Evolutionary conservation across 2,797 vertebrate genomes (phyloP), one percentile per base, ranked within the genome.

Genomic region (Typhlichthys subterraneus): DNA sequence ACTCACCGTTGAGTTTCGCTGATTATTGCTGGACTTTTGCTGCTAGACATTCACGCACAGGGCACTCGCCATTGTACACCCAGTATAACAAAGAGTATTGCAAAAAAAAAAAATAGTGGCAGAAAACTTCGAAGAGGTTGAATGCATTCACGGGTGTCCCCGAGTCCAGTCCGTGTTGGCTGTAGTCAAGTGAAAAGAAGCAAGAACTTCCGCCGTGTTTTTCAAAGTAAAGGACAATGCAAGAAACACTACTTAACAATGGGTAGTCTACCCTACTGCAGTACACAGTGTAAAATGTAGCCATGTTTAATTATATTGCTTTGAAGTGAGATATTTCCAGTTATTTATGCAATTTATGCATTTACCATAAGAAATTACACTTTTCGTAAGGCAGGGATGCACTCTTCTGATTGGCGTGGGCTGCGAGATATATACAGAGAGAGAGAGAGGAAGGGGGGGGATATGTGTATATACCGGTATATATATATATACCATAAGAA

Each of bases 111-210:
- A 61, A 57, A 60, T 15, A 72, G 61, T 67, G 69, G 66, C 23
- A 53, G 63, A 73, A 89, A 88, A 88, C 75, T 87, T 90, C 54
- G 62, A 52, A 59, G 81, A 53, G 74, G 70, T 65, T 57, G 46
- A 53, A 54, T 63, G 49, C 63, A 80, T 76, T 79, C 23, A 29
- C 23, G 4, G 23, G 23, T 29, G 23, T 29, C 71, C 75, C 83
- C 75, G 76, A 74, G 17, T 63, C 61, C 73, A 56, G 7, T 7
- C 38, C 23, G 23, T 29, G 23, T 42, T 71, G 61, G 60, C 17
- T 61, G 14, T 1, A 1, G 13, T 75, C 33, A 75, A 83, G 69
- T 1, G 11, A 5, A 17, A 52, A 5, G 15, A 48, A 50, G 42
- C 1, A 47, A 12, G 46, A 61, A 31, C 55, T 74, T 84, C 83